Evolutionary conservation across 2,113 vertebrate species (phyloP).

Genomic region (Cariama cristata): DNA sequence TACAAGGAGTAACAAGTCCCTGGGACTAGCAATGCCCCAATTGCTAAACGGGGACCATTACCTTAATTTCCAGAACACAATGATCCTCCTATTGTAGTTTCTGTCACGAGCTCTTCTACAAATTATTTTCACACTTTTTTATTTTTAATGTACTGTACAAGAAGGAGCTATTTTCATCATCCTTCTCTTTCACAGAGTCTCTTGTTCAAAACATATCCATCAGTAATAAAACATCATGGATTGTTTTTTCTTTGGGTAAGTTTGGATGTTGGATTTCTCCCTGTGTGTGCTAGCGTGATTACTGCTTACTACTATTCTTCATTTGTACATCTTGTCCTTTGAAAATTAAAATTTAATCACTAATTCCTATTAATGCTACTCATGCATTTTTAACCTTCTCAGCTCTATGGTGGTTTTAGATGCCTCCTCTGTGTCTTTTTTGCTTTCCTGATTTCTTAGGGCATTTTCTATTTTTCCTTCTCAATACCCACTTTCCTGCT

Average conservation of each 20-base stretch:
- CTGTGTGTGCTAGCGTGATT: not conserved
- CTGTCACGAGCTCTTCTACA: not conserved
- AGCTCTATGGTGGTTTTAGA: not conserved
- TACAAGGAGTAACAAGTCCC: not conserved
- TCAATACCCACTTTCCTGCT: not conserved
- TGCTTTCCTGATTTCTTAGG: not conserved
- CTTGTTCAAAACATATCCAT: not conserved
- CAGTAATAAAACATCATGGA: not conserved
- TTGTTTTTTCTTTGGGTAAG: not conserved
- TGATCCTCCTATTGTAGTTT: not conserved
- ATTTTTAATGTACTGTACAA: not conserved
- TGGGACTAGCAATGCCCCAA: not conserved
- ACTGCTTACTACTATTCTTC: not conserved
- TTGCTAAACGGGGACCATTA: not conserved
- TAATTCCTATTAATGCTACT: not conserved
- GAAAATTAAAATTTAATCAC: slow-evolving; percentile 23
- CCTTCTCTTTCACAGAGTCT: not conserved
- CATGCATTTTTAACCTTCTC: not conserved
- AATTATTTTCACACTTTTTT: not conserved
- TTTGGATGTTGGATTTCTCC: not conserved
- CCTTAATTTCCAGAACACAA: not conserved
- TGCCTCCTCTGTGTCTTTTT: not conserved
- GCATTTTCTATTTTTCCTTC: not conserved
- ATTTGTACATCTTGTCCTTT: not conserved
- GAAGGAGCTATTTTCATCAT: not conserved